Conservation (phyloP, 2,888 invertebrate genomes). For the Drosophila falleni region DNA sequence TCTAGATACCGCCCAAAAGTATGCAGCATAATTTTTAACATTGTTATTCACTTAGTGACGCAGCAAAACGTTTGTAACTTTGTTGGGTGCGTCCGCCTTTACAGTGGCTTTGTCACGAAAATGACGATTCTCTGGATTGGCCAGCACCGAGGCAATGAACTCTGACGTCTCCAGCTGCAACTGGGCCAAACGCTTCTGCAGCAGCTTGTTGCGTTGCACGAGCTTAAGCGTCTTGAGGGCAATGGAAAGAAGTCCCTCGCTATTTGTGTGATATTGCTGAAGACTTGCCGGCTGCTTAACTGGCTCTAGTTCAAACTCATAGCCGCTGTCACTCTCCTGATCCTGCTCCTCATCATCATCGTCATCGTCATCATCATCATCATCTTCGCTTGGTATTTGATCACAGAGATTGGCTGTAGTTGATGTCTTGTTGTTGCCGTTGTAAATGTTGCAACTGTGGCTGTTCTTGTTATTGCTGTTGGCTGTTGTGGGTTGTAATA, state of each 20-base stretch:
- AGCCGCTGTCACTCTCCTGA: slow-evolving; percentile 52
- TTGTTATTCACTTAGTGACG: slow-evolving; percentile 48
- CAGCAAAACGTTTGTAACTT: slow-evolving; percentile 67
- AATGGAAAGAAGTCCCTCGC: slow-evolving; percentile 87
- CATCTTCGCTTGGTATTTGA: slow-evolving; percentile 25
- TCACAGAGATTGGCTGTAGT: slow-evolving; percentile 48
- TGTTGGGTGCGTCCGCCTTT: slow-evolving; percentile 56
- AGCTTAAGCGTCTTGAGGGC: slow-evolving; percentile 88
- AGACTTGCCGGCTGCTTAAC: slow-evolving; percentile 33
- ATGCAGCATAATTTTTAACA: slow-evolving; percentile 39
- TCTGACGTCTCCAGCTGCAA: slow-evolving; percentile 88
- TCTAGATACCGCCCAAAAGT: slow-evolving; percentile 54
- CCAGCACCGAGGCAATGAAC: slow-evolving; percentile 88
- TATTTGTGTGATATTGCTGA: slow-evolving; percentile 45
- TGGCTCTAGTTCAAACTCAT: slow-evolving; percentile 50
- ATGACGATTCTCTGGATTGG: slow-evolving; percentile 85
- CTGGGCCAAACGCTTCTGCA: slow-evolving; percentile 88
- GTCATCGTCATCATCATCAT: slow-evolving; percentile 11
- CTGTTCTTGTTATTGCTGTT: slow-evolving; percentile 35
- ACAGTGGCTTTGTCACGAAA: slow-evolving; percentile 73
- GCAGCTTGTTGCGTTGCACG: slow-evolving; percentile 88
- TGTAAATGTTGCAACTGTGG: slow-evolving; percentile 26
- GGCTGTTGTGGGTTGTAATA: slow-evolving; percentile 67
- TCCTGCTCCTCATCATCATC: slow-evolving; percentile 40
- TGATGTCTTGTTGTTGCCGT: slow-evolving; percentile 28